A percentile compares a stretch with the other conserved stretches of the same genome.
phyloP scores from a whole-genome alignment of 92 coral and sea anemone genomes.

The Actinostola sp. region DNA sequence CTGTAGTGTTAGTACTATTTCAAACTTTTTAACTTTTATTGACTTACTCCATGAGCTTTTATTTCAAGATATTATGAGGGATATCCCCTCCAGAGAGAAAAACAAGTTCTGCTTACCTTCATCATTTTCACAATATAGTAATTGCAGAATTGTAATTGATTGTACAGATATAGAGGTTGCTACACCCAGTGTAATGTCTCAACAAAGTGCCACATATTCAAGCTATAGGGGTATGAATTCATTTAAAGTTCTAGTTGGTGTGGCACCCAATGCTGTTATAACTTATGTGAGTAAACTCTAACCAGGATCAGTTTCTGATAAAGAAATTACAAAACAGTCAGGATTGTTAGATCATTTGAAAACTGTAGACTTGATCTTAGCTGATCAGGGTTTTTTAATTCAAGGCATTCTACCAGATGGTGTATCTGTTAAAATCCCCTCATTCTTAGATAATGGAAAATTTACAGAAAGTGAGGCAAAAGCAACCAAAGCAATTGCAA shows the following conservation, averaged over 20 bases:
- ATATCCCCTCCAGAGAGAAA: constrained; percentile 40
- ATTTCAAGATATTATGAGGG: constrained; percentile 37
- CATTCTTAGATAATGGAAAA: constrained; percentile 24
- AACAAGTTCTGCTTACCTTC: constrained; percentile 43
- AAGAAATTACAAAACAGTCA: constrained; percentile 29
- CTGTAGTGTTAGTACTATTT: constrained; percentile 55
- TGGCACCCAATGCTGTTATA: constrained; percentile 56
- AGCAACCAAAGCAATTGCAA: constrained; percentile 37
- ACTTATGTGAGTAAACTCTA: constrained; percentile 53
- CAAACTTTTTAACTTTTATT: constrained; percentile 37
- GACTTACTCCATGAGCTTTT: constrained; percentile 41
- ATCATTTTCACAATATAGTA: constrained; percentile 32
- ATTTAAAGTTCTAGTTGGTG: constrained; percentile 53
- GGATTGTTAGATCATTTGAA: constrained; percentile 11
- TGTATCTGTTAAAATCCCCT: constrained; percentile 35
- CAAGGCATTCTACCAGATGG: constrained; percentile 34
- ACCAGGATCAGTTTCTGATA: constrained; percentile 56
- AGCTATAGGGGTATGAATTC: constrained; percentile 42
- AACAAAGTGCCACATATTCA: constrained; percentile 32
- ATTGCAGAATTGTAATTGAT: constrained; percentile 51
- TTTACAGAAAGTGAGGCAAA: constrained; percentile 41
- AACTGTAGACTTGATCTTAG: constrained; percentile 41
- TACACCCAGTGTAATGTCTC: constrained; percentile 29
- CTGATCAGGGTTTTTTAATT: too few species aligned
- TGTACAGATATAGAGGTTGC: constrained; percentile 63